phyloP scores from a whole-genome alignment of 92 coral and sea anemone species.

The Porites evermanni region DNA sequence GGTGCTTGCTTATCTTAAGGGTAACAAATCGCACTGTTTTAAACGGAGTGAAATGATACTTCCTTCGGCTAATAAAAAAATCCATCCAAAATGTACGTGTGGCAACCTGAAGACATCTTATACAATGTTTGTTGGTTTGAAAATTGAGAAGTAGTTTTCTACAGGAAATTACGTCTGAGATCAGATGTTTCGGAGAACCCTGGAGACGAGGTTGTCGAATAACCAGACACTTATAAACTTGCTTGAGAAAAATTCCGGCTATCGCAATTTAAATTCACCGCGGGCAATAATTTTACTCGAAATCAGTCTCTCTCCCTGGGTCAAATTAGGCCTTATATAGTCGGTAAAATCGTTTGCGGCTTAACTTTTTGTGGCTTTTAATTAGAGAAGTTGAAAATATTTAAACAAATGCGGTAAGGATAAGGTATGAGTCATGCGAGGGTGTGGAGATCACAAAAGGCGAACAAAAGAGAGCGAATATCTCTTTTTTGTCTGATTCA shows the following conservation, averaged over 20 bases:
- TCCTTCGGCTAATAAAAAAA: neutral
- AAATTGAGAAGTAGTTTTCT: neutral
- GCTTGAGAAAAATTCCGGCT: neutral
- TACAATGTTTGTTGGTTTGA: neutral
- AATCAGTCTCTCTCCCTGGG: neutral
- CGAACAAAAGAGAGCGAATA: slow-evolving; percentile 14
- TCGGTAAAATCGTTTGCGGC: slow-evolving; percentile 14
- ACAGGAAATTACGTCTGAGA: neutral
- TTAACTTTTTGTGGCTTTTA: neutral
- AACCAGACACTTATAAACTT: neutral
- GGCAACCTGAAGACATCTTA: neutral
- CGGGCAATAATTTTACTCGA: neutral
- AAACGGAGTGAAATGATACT: neutral
- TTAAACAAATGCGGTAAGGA: neutral
- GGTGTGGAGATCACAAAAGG: slow-evolving; percentile 5
- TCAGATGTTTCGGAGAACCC: neutral
- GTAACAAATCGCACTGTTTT: neutral
- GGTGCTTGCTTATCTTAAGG: neutral
- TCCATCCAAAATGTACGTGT: neutral
- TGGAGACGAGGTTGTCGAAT: neutral
- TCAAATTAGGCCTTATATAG: neutral
- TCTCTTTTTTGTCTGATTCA: slow-evolving; percentile 12
- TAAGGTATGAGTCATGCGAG: slow-evolving; percentile 31
- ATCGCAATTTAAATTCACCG: neutral
- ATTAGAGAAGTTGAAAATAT: slow-evolving; percentile 5